Conservation (phyloP, 2,888 invertebrate genomes). For the Drosophila leonis region DNA sequence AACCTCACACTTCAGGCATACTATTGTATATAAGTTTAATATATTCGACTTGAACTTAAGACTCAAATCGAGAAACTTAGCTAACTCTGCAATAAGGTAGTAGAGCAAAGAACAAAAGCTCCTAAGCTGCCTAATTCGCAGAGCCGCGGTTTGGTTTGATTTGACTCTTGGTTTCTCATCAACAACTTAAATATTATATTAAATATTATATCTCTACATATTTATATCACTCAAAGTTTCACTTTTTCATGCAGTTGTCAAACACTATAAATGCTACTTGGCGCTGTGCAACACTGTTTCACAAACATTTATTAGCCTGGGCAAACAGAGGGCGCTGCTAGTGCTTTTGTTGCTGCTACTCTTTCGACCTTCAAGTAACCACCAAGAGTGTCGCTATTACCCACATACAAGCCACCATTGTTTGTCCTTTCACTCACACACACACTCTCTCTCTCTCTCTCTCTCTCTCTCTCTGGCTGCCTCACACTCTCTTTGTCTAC, state of each 20-base stretch:
- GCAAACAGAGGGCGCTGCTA: conserved; percentile 10
- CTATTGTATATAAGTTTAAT: too few relatives aligned
- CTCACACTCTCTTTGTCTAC: not conserved
- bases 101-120: too few relatives aligned
- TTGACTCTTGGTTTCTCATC: too few relatives aligned
- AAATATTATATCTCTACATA: not conserved
- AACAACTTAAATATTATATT: not conserved
- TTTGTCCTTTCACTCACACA: not conserved
- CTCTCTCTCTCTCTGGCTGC: not conserved
- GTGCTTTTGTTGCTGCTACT: not conserved
- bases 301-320: not conserved
- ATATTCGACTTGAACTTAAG: too few relatives aligned
- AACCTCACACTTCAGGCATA: too few relatives aligned
- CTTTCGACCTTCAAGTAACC: conserved; percentile 51
- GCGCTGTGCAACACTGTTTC: conserved; percentile 13
- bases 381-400: conserved; percentile 14
- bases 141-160: too few relatives aligned
- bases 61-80: too few relatives aligned
- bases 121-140: too few relatives aligned
- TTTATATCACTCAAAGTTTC: not conserved
- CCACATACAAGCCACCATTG: conserved; percentile 10
- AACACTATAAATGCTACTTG: not conserved
- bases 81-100: too few relatives aligned
- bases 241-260: not conserved
- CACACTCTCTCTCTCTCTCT: not conserved